A percentile compares a stretch with the other conserved stretches of the same genome.
Evolutionary conservation across 1,140 invertebrate species (phyloP).

Genomic region (Ridgeia piscesae): DNA sequence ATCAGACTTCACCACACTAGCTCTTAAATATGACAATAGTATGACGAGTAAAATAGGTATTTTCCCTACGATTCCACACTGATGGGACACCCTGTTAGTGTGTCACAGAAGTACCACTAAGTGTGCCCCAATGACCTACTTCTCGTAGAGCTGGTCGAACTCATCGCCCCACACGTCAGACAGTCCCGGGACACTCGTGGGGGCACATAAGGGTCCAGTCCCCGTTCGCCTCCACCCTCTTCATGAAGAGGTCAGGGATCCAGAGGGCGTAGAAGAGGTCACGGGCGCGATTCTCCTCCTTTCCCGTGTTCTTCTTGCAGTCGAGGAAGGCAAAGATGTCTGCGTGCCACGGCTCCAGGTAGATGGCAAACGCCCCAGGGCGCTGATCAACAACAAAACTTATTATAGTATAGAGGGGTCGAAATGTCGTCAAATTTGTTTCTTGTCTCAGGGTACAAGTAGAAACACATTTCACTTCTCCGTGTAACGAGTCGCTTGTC

Average conservation of each 20-base stretch:
- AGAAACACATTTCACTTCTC: no score
- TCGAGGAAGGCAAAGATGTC: conserved; percentile 93
- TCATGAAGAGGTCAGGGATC: conserved; percentile 99
- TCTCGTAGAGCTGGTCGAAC: conserved; percentile 86
- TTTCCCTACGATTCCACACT: no score
- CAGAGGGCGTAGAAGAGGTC: conserved; percentile 98
- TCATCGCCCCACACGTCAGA: conserved; percentile 91
- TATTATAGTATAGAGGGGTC: neutral
- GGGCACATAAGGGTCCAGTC: conserved; percentile 98
- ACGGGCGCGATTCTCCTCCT: conserved; percentile 87
- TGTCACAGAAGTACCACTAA: neutral
- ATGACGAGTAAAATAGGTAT: no score
- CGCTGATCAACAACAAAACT: conserved; percentile 60
- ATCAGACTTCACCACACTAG: no score
- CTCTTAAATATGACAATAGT: no score
- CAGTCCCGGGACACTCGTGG: conserved; percentile 85
- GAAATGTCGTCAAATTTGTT: no score
- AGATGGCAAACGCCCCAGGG: conserved; percentile 98
- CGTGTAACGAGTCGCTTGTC: no score
- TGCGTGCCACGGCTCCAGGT: conserved; percentile 98
- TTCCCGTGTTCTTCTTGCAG: conserved; percentile 86
- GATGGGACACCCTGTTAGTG: no score
- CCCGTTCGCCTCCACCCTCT: conserved; percentile 83
- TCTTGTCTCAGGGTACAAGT: no score
- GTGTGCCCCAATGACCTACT: conserved; percentile 60